Evolutionary conservation across 2,113 vertebrate species (phyloP).

Genomic region (Triplophysa tibetana): DNA sequence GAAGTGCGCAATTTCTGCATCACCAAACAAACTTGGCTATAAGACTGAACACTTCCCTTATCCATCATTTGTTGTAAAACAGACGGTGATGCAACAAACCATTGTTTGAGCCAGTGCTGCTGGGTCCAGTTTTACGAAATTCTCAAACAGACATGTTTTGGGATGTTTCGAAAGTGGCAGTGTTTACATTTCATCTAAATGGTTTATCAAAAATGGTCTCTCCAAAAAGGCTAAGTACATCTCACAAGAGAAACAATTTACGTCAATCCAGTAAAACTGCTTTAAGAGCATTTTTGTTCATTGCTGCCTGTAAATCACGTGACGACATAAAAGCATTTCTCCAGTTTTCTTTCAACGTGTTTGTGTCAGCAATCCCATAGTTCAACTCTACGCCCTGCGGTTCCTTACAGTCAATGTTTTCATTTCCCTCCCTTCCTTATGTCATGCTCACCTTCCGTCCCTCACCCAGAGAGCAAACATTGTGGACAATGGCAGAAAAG

Average conservation of each 20-base stretch:
- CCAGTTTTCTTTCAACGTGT: not conserved
- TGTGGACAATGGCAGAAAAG: constrained; percentile 13
- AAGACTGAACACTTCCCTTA: not conserved
- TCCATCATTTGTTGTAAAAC: not conserved
- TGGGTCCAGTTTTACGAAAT: not conserved
- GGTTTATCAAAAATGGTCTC: too few species aligned
- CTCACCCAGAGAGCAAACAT: constrained; percentile 52
- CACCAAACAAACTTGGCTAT: too few species aligned
- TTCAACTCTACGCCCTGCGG: not conserved
- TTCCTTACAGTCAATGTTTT: not conserved
- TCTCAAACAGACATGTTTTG: not conserved
- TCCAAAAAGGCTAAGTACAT: too few species aligned
- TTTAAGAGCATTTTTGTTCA: not conserved
- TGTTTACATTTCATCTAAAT: too few species aligned
- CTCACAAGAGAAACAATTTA: not conserved
- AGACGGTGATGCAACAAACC: not conserved
- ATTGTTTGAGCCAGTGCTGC: not conserved
- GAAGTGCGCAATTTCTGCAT: not conserved
- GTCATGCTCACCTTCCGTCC: constrained; percentile 30
- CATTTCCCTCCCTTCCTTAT: constrained; percentile 29
- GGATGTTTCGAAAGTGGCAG: not conserved
- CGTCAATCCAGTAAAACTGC: not conserved
- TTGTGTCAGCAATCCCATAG: not conserved
- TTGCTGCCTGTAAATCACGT: not conserved
- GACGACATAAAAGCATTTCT: not conserved